Evolutionary conservation across 1,140 invertebrate genomes (phyloP).

Genomic region (Cotesia glomerata): DNA sequence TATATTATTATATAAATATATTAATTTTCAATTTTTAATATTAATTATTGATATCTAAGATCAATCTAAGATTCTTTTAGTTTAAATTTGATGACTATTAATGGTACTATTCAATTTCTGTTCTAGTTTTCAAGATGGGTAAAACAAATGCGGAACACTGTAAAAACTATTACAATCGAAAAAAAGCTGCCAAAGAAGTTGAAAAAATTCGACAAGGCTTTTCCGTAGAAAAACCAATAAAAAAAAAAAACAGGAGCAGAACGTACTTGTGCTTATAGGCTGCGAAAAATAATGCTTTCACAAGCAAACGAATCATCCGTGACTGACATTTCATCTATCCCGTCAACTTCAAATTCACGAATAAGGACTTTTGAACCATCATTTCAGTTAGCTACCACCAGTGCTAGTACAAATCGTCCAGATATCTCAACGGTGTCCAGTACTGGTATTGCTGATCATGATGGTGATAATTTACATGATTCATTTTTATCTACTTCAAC

Average conservation of each 20-base stretch:
- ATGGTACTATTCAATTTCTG: neutral
- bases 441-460: neutral
- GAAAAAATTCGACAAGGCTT: neutral
- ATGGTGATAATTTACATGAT: neutral
- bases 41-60: neutral
- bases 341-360: neutral
- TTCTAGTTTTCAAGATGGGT: neutral
- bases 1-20: no score
- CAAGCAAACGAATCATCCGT: neutral
- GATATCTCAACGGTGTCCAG: neutral
- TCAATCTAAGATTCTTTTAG: neutral
- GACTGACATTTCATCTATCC: neutral
- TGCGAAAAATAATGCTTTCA: neutral
- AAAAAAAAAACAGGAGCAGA: neutral
- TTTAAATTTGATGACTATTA: neutral
- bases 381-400: neutral
- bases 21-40: no score
- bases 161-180: neutral
- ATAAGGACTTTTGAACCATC: neutral
- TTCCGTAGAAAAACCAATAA: neutral
- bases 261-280: neutral
- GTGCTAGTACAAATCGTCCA: neutral
- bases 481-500: neutral
- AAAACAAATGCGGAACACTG: neutral
- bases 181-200: neutral